Conservation (phyloP, 2,113 vertebrate genomes). For the Tragelaphus imberbis region DNA sequence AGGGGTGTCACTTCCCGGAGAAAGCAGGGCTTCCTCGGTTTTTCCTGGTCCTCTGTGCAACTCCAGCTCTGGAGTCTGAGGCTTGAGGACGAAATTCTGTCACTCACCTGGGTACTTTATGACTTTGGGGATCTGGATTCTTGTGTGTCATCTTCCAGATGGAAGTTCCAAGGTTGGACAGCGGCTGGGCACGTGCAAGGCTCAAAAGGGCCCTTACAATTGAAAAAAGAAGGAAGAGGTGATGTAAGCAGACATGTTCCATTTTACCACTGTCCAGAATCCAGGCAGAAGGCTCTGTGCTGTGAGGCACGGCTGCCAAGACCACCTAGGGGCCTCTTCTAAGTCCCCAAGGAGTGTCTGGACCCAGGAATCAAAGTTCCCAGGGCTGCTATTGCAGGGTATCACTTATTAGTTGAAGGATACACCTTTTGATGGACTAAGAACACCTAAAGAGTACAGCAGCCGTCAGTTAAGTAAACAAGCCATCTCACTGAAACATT, state of each 20-base stretch:
- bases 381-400: background rate
- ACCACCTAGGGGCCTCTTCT: background rate
- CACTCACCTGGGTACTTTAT: background rate
- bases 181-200: background rate
- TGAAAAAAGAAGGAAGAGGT: background rate
- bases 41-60: background rate
- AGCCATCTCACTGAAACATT: background rate
- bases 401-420: background rate
- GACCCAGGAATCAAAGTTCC: background rate
- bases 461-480: background rate
- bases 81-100: background rate
- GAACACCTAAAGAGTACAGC: background rate
- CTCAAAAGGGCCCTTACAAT: background rate
- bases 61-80: background rate
- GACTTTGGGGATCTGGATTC: background rate
- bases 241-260: fast-evolving
- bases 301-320: background rate
- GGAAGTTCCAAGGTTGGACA: no score
- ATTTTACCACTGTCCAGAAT: background rate
- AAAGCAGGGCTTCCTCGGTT: background rate
- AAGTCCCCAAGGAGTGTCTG: background rate
- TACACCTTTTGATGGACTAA: background rate
- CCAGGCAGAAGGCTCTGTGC: background rate
- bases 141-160: background rate
- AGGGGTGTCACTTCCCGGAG: background rate